A percentile compares a stretch with the other conserved stretches of the same genome.
These are phyloP conservation scores for Ctenodactylus gundi DNA, from an alignment of 2,113 vertebrate species.

Conservation along the genomic window DNA sequence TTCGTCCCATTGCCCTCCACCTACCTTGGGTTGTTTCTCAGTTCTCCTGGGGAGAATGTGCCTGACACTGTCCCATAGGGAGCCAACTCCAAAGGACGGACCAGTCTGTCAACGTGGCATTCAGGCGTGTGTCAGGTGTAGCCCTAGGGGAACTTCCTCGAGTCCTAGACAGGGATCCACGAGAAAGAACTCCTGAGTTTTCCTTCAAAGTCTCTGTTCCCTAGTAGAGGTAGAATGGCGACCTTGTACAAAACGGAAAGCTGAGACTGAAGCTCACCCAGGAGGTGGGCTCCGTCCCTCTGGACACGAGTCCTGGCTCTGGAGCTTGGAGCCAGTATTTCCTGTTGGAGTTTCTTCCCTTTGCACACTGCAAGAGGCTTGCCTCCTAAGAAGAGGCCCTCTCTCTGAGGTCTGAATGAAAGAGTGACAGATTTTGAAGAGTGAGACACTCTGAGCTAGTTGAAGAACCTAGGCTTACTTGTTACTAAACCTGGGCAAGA, in stretches of 20 bases:
- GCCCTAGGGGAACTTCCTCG: neutral
- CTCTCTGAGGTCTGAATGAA: neutral
- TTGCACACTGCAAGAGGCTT: neutral
- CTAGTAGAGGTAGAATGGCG: neutral
- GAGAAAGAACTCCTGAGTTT: too few relatives aligned
- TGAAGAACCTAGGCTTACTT: neutral
- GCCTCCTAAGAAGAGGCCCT: neutral
- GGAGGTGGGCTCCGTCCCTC: neutral
- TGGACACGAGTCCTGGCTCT: neutral
- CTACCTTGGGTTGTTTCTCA: neutral
- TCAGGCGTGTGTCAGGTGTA: neutral
- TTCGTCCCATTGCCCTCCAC: neutral
- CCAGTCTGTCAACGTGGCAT: neutral
- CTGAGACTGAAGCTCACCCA: neutral
- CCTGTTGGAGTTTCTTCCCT: neutral
- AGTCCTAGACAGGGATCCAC: too few relatives aligned
- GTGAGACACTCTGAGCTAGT: neutral
- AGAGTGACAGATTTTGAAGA: neutral
- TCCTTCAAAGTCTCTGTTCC: neutral
- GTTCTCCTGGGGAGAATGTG: neutral
- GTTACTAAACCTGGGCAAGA: neutral
- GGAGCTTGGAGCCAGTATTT: neutral
- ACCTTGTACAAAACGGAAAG: neutral
- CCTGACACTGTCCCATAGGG: neutral
- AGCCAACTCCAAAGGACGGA: neutral